Evolutionary conservation across 2,888 invertebrate genomes (phyloP).

Genomic region (Synergus umbraculus): DNA sequence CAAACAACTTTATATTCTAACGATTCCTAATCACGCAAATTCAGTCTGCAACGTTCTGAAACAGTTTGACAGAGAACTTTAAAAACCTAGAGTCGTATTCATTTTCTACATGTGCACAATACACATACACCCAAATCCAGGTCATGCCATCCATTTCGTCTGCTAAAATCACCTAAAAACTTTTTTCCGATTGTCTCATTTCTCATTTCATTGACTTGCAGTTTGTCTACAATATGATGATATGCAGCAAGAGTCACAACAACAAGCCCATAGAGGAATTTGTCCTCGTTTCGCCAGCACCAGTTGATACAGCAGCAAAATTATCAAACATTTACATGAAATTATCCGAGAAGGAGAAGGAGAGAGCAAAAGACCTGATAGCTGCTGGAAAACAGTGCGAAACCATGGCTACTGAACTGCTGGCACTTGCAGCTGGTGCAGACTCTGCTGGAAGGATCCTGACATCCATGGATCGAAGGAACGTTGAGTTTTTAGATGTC

Average conservation of each 20-base stretch:
- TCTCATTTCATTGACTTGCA: slow-evolving; percentile 56
- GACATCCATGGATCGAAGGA: slow-evolving; percentile 95
- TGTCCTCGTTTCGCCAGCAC: slow-evolving; percentile 98
- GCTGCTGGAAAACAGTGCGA: slow-evolving; percentile 98
- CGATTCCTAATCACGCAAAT: slow-evolving; percentile 60
- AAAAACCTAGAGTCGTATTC: not conserved
- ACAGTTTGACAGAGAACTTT: not conserved
- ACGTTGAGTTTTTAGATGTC: slow-evolving; percentile 96
- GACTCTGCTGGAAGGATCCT: slow-evolving; percentile 96
- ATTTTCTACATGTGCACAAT: not conserved
- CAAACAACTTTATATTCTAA: slow-evolving; percentile 59
- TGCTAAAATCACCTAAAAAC: too few relatives aligned
- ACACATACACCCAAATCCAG: not conserved
- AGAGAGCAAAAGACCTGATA: slow-evolving; percentile 96
- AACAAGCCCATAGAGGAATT: slow-evolving; percentile 99
- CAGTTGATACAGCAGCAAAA: slow-evolving; percentile 99
- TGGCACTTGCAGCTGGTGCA: slow-evolving; percentile 95
- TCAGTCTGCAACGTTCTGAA: not conserved
- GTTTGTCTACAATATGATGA: slow-evolving; percentile 99
- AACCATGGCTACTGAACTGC: slow-evolving; percentile 96
- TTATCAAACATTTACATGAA: slow-evolving; percentile 93
- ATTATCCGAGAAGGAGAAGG: slow-evolving; percentile 97
- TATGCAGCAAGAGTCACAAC: slow-evolving; percentile 96
- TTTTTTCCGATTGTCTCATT: slow-evolving; percentile 2
- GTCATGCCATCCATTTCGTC: not conserved